Evolutionary conservation across 2,113 vertebrate genomes (phyloP).

Genomic region (Leucopsar rothschildi): DNA sequence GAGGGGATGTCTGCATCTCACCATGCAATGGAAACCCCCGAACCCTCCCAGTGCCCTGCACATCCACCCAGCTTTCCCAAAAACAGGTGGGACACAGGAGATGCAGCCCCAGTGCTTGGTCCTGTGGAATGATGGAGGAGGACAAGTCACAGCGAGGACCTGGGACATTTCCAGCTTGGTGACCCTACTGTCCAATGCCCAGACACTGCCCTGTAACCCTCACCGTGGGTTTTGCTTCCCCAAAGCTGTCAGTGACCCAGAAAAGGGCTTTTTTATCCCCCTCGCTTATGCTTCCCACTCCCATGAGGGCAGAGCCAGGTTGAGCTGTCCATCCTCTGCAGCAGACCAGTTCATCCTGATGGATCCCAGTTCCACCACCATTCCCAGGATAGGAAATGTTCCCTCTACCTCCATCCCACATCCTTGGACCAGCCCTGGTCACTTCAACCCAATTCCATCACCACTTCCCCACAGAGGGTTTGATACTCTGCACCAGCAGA

Average conservation of each 20-base stretch:
- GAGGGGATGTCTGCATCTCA: not conserved
- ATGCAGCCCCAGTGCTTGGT: rapidly evolving
- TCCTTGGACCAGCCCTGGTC: not conserved
- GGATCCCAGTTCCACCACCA: not conserved
- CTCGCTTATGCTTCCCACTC: rapidly evolving
- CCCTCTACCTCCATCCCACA: not conserved
- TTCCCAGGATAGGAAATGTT: not conserved
- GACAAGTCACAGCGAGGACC: not conserved
- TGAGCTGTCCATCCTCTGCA: not conserved
- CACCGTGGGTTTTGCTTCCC: rapidly evolving
- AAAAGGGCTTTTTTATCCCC: not conserved
- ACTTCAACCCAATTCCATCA: rapidly evolving
- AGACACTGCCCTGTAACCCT: not conserved
- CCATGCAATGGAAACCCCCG: rapidly evolving
- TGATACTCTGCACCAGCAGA: not conserved
- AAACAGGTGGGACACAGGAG: not conserved
- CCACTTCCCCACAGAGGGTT: not conserved
- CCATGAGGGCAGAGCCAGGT: rapidly evolving
- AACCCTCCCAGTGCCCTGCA: not conserved
- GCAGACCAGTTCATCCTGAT: not conserved
- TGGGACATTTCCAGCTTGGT: not conserved
- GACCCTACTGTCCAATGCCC: not conserved
- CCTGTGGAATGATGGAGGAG: rapidly evolving
- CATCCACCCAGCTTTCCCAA: not conserved
- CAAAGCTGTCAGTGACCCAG: not conserved